phyloP scores from a whole-genome alignment of 2,888 invertebrate genomes.

The Copidosoma aretas region DNA sequence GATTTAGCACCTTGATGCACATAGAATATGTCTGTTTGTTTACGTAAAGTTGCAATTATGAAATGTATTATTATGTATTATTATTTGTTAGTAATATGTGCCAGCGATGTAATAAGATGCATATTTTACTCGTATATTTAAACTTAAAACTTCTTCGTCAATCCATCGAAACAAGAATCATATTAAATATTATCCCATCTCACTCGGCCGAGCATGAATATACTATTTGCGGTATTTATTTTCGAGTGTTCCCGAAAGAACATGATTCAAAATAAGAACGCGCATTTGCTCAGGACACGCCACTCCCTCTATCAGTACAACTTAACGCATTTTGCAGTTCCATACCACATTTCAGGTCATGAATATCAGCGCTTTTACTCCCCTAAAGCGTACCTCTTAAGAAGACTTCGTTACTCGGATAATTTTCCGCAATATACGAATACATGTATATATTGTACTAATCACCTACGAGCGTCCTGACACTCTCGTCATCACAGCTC shows the following conservation, averaged over 20 bases:
- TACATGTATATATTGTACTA: constrained; percentile 12
- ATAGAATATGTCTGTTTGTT: too few species aligned
- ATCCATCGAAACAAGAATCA: not conserved
- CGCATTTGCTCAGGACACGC: not conserved
- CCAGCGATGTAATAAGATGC: too few species aligned
- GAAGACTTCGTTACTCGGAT: constrained; percentile 38
- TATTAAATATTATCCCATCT: not conserved
- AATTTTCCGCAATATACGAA: constrained; percentile 23
- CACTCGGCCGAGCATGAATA: not conserved
- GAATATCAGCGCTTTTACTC: not conserved
- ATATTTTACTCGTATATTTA: too few species aligned
- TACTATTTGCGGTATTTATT: not conserved
- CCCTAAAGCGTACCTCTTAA: constrained; percentile 13
- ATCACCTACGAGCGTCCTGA: constrained; percentile 16
- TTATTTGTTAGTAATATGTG: too few species aligned
- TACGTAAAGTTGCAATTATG: too few species aligned
- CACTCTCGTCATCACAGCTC: not conserved
- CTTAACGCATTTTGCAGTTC: too few species aligned
- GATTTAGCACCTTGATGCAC: too few species aligned
- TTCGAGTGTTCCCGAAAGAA: not conserved
- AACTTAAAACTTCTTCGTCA: too few species aligned
- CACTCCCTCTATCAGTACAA: not conserved
- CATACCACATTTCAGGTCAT: too few species aligned
- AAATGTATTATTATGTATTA: too few species aligned
- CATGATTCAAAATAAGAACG: not conserved